These are phyloP conservation scores for Gadopsis marmoratus DNA, from an alignment of 2,797 vertebrate genomes.

Conservation along the genomic window DNA sequence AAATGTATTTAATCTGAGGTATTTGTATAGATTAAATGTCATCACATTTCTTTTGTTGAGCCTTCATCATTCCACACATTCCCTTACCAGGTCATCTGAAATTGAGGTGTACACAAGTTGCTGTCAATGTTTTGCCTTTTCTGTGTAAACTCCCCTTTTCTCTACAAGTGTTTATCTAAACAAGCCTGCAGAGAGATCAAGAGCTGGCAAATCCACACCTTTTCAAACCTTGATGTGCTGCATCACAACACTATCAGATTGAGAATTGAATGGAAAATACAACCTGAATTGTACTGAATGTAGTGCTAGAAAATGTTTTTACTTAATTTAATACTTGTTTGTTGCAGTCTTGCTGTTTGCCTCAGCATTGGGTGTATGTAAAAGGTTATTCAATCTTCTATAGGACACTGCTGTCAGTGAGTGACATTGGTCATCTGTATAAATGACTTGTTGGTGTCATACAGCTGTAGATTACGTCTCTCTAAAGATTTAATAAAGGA, in stretches of 20 bases:
- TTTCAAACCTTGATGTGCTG: slow-evolving; percentile 22
- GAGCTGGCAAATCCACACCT: slow-evolving; percentile 1
- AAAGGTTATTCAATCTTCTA: slow-evolving; percentile 51
- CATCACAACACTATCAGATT: slow-evolving; percentile 2
- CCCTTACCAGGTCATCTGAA: slow-evolving; percentile 19
- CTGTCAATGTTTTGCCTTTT: slow-evolving; percentile 37
- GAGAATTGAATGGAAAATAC: not conserved
- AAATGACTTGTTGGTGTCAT: slow-evolving; percentile 66
- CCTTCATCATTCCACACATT: slow-evolving; percentile 60
- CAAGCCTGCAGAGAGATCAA: not conserved
- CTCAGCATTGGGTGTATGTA: slow-evolving; percentile 61
- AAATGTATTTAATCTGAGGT: slow-evolving; percentile 45
- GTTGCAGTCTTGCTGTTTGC: slow-evolving; percentile 56
- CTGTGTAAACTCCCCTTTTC: slow-evolving; percentile 13
- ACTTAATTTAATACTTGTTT: slow-evolving; percentile 67
- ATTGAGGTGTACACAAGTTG: slow-evolving; percentile 20
- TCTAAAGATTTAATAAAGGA: slow-evolving; percentile 75
- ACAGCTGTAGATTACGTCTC: slow-evolving; percentile 64
- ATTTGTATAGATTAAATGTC: slow-evolving; percentile 18
- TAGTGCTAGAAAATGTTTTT: slow-evolving; percentile 34
- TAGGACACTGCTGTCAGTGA: slow-evolving; percentile 53
- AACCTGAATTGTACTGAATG: slow-evolving; percentile 30
- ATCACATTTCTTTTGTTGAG: slow-evolving; percentile 31
- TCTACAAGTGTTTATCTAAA: slow-evolving; percentile 30
- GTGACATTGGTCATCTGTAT: slow-evolving; percentile 59